Percentiles rank a stretch among this genome's conserved stretches.
Evolutionary conservation across 1,140 invertebrate genomes (phyloP).

Genomic region (Scaptomyza pallida): DNA sequence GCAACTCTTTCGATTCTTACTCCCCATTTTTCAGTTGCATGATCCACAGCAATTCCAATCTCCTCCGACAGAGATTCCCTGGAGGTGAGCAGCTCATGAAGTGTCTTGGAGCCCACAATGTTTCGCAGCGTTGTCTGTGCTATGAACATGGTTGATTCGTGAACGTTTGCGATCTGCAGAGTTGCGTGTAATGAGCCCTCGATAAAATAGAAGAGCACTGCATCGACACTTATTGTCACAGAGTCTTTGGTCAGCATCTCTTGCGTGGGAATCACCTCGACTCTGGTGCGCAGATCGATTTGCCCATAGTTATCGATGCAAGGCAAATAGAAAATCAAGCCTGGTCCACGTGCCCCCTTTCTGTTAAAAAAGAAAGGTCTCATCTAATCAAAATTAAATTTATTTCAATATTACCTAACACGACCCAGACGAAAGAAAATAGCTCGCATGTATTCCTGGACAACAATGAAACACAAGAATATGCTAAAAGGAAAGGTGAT

Average conservation of each 20-base stretch:
- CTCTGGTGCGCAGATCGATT: conserved; percentile 89
- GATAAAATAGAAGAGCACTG: conserved; percentile 90
- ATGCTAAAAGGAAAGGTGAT: conserved; percentile 92
- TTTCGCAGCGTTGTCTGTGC: conserved; percentile 86
- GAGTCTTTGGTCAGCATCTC: conserved; percentile 91
- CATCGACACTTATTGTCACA: conserved; percentile 91
- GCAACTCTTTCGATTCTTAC: conserved; percentile 97
- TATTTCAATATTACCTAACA: conserved; percentile 85
- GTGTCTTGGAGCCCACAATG: conserved; percentile 90
- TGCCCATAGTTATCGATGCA: conserved; percentile 90
- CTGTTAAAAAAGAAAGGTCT: conserved; percentile 12
- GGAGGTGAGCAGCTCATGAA: conserved; percentile 86
- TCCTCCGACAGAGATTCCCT: conserved; percentile 54
- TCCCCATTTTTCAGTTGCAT: conserved; percentile 89
- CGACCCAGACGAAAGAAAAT: conserved; percentile 94
- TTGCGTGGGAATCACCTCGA: conserved; percentile 89
- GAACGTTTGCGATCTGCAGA: conserved; percentile 92
- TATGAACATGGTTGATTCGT: conserved; percentile 89
- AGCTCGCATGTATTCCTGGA: conserved; percentile 90
- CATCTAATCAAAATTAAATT: no score
- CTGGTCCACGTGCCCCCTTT: conserved; percentile 58
- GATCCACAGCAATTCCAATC: conserved; percentile 56
- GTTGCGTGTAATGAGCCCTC: conserved; percentile 91
- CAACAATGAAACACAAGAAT: conserved; percentile 88
- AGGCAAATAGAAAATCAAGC: conserved; percentile 89